Evolutionary conservation across 35 echinoderm and acorn worm genomes (phyloP), one percentile per base, ranked within the genome.

Genomic region (Patiria miniata): DNA sequence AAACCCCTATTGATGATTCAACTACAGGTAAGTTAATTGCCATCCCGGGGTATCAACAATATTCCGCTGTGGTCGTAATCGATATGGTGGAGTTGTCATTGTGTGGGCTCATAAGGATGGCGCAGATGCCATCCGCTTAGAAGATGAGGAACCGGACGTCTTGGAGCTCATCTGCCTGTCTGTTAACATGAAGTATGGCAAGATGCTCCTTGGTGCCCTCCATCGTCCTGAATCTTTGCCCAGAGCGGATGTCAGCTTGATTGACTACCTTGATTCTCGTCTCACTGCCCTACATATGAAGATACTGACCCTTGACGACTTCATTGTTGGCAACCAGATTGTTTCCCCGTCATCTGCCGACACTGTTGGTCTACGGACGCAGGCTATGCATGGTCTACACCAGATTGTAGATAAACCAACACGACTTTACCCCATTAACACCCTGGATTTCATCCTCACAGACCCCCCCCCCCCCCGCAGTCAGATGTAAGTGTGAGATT

Each of bases 91-190:
- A 57, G 54, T 14, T 57, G 54, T 57, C 54, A 57, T 57, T 57
- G 54, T 57, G 54, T 57, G 54, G 54, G 54, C 54, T 57, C n/a
- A n/a, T n/a, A 57, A 57, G 7, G 54, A 57, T 57, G 54, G 54
- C 22, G 54, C 54, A 57, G 54, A 57, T 57, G 54, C 22, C 54
- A 57, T 57, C 54, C 54, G 22, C 54, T 57, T 57, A 57, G 1
- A 57, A 57, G 8, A 57, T 56, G 3, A 56, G 53, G 53, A 56
- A 56, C 53, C n/a, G 53, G 53, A 3, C n/a, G 53, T 17, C 53
- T 56, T 56, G 14, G n/a, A 56, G 53, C 53, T 56, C 53, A 56
- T 56, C n/a, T 56, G 53, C 14, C 53, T 56, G 53, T 0, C 3
- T 56, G 53, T 56, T 56, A 56, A 56, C 14, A 17, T 56, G 53